Evolutionary conservation across 2,888 invertebrate genomes (phyloP).

Genomic region (Phoenoteleia sp.): DNA sequence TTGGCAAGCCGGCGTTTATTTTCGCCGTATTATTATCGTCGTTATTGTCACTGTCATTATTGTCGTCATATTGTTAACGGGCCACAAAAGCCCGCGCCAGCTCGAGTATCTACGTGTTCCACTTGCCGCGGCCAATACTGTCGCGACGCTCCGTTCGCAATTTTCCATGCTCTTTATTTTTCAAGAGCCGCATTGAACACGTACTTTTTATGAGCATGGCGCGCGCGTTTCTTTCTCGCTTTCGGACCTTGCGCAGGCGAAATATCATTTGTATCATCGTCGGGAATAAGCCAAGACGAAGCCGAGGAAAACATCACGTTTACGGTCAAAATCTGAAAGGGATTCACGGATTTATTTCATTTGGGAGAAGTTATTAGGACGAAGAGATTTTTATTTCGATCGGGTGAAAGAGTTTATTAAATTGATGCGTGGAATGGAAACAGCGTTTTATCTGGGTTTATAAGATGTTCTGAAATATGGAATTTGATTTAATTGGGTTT

Average conservation of each 20-base stretch:
- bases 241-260: conserved; percentile 37
- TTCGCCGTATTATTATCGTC: conserved; percentile 51
- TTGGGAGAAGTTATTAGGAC: not conserved
- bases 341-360: conserved; percentile 18
- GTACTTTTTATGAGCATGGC: conserved; percentile 64
- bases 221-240: conserved; percentile 38
- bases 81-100: conserved; percentile 51
- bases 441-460: too few species aligned
- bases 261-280: conserved; percentile 49
- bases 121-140: conserved; percentile 65
- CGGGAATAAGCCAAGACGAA: conserved; percentile 2
- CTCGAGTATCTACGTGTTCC: conserved; percentile 69
- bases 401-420: not conserved
- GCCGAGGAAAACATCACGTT: conserved; percentile 31
- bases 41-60: conserved; percentile 70
- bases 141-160: conserved; percentile 63
- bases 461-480: too few species aligned
- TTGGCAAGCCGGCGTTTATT: conserved; percentile 58
- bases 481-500: too few species aligned
- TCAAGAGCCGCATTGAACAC: conserved; percentile 66
- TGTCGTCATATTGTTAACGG: conserved; percentile 67
- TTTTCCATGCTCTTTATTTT: conserved; percentile 68
- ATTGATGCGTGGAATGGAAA: too few species aligned
- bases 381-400: not conserved
- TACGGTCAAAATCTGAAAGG: conserved; percentile 29